phyloP scores from a whole-genome alignment of 2,113 vertebrate species.

The Gopherus evgoodei region DNA sequence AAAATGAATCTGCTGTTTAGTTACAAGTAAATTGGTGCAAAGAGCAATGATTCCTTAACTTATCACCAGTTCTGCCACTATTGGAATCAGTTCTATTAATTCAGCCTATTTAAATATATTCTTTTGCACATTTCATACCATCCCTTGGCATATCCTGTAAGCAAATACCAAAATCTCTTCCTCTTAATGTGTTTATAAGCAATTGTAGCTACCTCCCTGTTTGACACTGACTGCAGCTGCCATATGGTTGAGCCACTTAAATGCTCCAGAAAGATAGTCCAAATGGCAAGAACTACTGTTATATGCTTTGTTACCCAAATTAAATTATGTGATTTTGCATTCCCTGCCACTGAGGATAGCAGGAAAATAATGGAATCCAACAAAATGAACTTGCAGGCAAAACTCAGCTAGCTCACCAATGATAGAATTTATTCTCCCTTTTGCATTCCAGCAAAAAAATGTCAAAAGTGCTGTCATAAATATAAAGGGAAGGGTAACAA shows the following conservation, averaged over 20 bases:
- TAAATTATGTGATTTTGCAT: background rate
- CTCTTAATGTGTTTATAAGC: constrained; percentile 2
- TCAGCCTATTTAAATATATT: background rate
- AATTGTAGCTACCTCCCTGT: background rate
- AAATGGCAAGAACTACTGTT: background rate
- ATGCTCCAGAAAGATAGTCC: constrained; percentile 8
- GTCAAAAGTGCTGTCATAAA: background rate
- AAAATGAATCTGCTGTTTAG: background rate
- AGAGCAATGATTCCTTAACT: background rate
- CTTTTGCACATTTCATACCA: background rate
- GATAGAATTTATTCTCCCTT: background rate
- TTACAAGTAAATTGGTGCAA: background rate
- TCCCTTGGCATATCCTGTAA: background rate
- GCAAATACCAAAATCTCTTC: background rate
- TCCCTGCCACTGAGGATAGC: background rate
- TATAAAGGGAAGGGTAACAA: too few species aligned
- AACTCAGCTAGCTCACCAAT: background rate
- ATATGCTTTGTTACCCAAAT: background rate
- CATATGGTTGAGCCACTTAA: constrained; percentile 5
- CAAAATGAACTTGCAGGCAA: background rate
- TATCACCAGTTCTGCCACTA: background rate
- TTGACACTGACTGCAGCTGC: background rate
- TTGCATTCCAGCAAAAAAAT: background rate
- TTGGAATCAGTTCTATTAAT: background rate
- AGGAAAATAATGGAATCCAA: background rate